Evolutionary conservation across 2,888 invertebrate genomes (phyloP), one percentile per base, ranked within the genome.

Genomic region (Melanargia galathea): DNA sequence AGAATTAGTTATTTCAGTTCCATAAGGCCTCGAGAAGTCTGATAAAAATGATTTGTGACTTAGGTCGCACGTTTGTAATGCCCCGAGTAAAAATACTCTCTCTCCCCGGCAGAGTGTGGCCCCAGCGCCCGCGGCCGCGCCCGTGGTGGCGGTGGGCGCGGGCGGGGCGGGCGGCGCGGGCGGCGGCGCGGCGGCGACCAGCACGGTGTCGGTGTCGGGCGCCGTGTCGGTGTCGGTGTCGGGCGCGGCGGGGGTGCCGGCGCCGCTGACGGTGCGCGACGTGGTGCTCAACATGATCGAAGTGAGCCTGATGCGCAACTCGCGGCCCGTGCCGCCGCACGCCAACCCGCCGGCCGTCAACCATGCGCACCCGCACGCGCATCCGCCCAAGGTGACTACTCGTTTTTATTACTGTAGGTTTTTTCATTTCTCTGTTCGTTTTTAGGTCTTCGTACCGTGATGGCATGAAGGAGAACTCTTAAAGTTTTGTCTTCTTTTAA

Each of bases 271-370:
- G 58, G 96, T 97, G 20, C 94, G 96, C 71, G 97, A 97, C 82
- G 93, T 97, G 62, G 95, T 97, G 81, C 92, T 95, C 71, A 96
- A 96, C 74, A 95, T 97, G 63, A 97, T 97, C 66, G 97, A 97
- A 83, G 93, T 95, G 80, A 95, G 95, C 70, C 84, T 97, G 57
- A 94, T 93, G 84, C 95, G 96, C 78, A 94, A 94, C 67, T 84
- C 85, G 70, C 89, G 91, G 1, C 70, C 73, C 20, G 63, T 69
- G 30, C 86, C 86, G 71, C 89, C 90, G 11, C 70, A 58, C 46
- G 10, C 48, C 48, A 16, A 69, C 45, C 64, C 67, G 52, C 66
- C 57, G 35, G n/a, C 57, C 20, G 13, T 18, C 16, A 56, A 40
- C 46, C 71, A 68, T 49, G 67, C 67, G 49, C 72, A 69, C 49